Percentiles rank a stretch among this genome's conserved stretches.
Conservation (phyloP, 2,888 invertebrate species). For the Oxycera nigricornis region DNA sequence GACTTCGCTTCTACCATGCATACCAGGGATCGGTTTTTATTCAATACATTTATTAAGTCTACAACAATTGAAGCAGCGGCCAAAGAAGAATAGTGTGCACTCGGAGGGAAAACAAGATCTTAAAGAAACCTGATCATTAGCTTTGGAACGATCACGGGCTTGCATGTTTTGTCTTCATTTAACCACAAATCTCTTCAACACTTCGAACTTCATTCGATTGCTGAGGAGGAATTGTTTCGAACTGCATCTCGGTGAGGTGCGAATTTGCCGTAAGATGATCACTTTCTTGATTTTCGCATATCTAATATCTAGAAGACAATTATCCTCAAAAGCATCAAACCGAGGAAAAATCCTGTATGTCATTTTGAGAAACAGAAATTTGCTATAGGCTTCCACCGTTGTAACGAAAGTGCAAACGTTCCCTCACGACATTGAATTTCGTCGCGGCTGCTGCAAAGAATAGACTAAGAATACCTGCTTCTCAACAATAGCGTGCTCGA, state of each 20-base stretch:
- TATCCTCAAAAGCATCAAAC: too few relatives aligned
- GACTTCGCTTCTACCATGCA: slow-evolving; percentile 14
- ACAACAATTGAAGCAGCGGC: not conserved
- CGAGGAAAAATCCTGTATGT: too few relatives aligned
- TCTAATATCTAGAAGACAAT: too few relatives aligned
- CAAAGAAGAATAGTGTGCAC: not conserved
- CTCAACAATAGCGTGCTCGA: not conserved
- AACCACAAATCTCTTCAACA: slow-evolving; percentile 19
- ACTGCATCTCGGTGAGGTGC: too few relatives aligned
- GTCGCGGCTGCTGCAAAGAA: slow-evolving; percentile 2
- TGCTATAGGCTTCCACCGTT: not conserved
- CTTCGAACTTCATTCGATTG: not conserved
- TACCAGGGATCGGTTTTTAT: not conserved
- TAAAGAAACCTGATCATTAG: slow-evolving; percentile 13
- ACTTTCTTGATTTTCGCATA: too few relatives aligned
- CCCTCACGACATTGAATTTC: not conserved
- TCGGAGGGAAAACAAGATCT: slow-evolving; percentile 6
- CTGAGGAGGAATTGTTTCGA: not conserved
- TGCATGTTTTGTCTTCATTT: slow-evolving; percentile 11
- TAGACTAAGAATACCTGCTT: slow-evolving; percentile 27
- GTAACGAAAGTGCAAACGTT: not conserved
- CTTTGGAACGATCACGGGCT: slow-evolving; percentile 8
- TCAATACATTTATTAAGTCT: not conserved
- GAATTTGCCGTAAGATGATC: too few relatives aligned
- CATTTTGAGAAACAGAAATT: too few relatives aligned